These are phyloP conservation scores for Silurus asotus DNA, from an alignment of 2,113 vertebrate genomes.

Conservation along the genomic window DNA sequence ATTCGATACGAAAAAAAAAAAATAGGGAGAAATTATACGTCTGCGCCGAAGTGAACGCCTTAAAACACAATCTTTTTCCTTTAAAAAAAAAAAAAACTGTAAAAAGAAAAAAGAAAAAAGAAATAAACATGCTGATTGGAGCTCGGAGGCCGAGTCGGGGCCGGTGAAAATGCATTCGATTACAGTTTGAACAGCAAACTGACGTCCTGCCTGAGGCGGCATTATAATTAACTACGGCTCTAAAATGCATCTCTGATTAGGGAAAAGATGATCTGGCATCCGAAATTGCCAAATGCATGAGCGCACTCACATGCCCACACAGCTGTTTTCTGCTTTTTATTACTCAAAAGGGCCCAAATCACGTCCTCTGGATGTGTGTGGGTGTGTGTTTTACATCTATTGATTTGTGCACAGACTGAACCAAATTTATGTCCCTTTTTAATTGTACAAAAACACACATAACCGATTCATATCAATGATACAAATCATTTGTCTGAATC, in stretches of 20 bases:
- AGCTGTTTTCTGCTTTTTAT: slow-evolving; percentile 1
- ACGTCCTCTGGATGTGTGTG: not conserved
- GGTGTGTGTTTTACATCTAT: not conserved
- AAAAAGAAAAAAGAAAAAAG: not conserved
- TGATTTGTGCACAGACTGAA: not conserved
- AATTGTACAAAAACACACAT: no score
- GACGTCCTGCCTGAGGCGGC: slow-evolving; percentile 10
- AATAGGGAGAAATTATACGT: not conserved
- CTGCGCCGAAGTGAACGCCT: not conserved
- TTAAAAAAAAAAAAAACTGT: not conserved
- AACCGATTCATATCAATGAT: no score
- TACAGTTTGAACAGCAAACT: slow-evolving; percentile 17
- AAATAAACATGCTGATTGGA: slow-evolving; percentile 15
- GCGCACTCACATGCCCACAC: slow-evolving; percentile 10
- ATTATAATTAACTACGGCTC: slow-evolving; percentile 29
- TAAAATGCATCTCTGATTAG: slow-evolving; percentile 28
- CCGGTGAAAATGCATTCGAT: slow-evolving; percentile 4
- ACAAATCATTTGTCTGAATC: no score
- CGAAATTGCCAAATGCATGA: slow-evolving; percentile 3
- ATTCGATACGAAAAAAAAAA: not conserved
- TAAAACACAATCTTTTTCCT: not conserved
- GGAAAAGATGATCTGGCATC: slow-evolving; percentile 25
- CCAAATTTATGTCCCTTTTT: not conserved
- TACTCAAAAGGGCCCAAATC: not conserved
- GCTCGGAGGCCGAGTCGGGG: not conserved